Evolutionary conservation across 2,888 invertebrate genomes (phyloP).

Genomic region (Drosophila heteroneura): DNA sequence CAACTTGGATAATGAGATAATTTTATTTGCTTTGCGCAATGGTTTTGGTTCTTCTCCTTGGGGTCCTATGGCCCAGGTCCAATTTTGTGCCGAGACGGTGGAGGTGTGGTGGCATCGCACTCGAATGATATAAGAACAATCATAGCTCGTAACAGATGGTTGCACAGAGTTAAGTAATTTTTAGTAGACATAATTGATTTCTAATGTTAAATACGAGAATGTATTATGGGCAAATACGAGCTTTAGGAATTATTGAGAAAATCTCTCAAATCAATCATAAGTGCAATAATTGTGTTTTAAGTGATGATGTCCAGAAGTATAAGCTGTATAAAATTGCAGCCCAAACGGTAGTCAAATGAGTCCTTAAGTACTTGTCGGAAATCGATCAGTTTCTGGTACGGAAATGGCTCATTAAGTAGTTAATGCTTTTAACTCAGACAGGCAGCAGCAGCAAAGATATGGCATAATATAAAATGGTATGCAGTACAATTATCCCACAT

Average conservation of each 20-base stretch:
- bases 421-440: neutral
- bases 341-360: neutral
- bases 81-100: neutral
- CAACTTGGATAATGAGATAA: constrained; percentile 76
- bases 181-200: constrained; percentile 49
- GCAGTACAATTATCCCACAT: constrained; percentile 55
- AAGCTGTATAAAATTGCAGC: neutral
- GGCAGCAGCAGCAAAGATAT: constrained; percentile 3
- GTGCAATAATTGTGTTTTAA: neutral
- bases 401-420: constrained; percentile 11
- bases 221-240: neutral
- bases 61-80: constrained; percentile 2
- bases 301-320: neutral
- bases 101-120: constrained; percentile 31
- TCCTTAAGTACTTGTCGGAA: neutral
- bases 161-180: constrained; percentile 30
- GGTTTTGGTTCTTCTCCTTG: constrained; percentile 38
- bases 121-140: constrained; percentile 36
- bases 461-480: neutral
- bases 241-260: neutral
- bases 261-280: neutral
- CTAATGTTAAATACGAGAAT: constrained; percentile 28
- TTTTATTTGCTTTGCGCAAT: constrained; percentile 83
- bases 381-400: constrained; percentile 2
- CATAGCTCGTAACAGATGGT: constrained; percentile 21